Evolutionary conservation across 2,888 invertebrate species (phyloP), one percentile per base, ranked within the genome.

Genomic region (Anticlea derivata): DNA sequence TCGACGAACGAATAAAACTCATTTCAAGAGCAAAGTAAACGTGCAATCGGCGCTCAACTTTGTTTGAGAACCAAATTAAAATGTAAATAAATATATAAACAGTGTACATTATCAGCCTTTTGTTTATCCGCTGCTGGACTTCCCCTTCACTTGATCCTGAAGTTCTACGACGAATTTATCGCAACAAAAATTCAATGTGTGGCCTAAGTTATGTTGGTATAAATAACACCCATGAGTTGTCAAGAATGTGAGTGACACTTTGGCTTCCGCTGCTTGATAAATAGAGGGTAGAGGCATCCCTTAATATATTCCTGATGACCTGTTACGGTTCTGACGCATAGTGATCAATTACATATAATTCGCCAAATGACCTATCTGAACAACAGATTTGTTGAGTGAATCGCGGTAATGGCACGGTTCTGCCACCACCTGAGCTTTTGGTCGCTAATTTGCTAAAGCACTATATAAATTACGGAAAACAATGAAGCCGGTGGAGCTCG

Each of bases 401-500:
- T 83, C 82, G 68, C 66, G 73, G 75, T 83, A 85, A 86, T 82
- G 79, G 67, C 70, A 62, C 67, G 75, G 73, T n/a, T n/a, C n/a
- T 74, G 72, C 71, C 82, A 33, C 47, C 52, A 86, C 83, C 85
- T 85, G 85, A 71, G 75, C 70, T 75, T 66, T 66, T 64, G 61
- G 68, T 59, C 61, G 76, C 79, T 86, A 84, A 87, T 87, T 85
- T 83, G 73, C 73, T 75, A 73, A 78, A 85, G 79, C 80, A 80
- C 78, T 77, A 78, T 81, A 85, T 85, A 84, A 86, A 86, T 86
- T 84, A 86, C 80, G 66, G 71, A 74, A 85, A 86, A 86, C 86
- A 87, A 86, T 83, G 83, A 82, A 76, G 77, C 60, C 60, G 65
- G 61, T 65, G 59, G 63, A 70, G 66, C 67, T 61, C 66, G 43